Conservation (phyloP, 2,113 vertebrate genomes). For the Dunckerocampus dactyliophorus region DNA sequence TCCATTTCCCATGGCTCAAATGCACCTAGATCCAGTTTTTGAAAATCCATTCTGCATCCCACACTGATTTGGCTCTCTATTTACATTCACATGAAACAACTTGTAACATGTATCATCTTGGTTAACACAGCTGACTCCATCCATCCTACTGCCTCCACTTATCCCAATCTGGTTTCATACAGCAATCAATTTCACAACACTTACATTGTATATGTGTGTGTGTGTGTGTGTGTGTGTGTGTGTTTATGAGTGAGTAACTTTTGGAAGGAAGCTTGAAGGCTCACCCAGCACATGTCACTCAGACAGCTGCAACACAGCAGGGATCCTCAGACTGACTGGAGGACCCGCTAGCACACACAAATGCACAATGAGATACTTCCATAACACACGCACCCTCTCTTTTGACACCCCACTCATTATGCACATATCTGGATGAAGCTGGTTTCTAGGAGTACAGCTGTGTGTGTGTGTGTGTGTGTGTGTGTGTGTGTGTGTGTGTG, state of each 20-base stretch:
- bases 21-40: no score
- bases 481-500: conserved; percentile 15
- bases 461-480: conserved; percentile 3
- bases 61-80: no score
- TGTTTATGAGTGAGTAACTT: conserved; percentile 44
- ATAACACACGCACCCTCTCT: not conserved
- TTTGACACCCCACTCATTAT: conserved; percentile 4
- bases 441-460: not conserved
- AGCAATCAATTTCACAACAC: conserved; percentile 1
- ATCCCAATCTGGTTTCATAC: conserved; percentile 25
- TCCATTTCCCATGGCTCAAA: no score
- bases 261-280: conserved; percentile 53
- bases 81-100: no score
- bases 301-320: conserved; percentile 65
- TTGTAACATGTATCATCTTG: not conserved
- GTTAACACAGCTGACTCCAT: conserved; percentile 38
- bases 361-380: not conserved
- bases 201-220: conserved; percentile 16
- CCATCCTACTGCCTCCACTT: conserved; percentile 25
- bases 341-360: conserved; percentile 6
- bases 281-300: conserved; percentile 62
- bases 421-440: not conserved
- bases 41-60: no score
- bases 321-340: conserved; percentile 42
- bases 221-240: conserved; percentile 8